These are phyloP conservation scores for Bombus waltoni DNA, from an alignment of 1,140 invertebrate genomes.

Conservation along the genomic window DNA sequence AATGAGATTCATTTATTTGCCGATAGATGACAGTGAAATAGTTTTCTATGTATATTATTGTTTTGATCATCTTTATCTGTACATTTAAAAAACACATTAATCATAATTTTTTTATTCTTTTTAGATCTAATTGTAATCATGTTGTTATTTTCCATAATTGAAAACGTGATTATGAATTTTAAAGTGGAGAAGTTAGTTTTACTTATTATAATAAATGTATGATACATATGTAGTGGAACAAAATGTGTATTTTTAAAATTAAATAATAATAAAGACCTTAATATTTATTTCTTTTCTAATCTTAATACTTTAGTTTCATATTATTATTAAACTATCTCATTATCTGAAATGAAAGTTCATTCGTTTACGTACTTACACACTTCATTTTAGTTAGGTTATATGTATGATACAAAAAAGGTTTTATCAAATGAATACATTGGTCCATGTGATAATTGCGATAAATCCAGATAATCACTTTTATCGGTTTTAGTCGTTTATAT, in stretches of 20 bases:
- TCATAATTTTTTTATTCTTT: not conserved
- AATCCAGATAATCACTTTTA: not conserved
- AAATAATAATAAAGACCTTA: slow-evolving; percentile 13
- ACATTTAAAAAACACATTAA: not conserved
- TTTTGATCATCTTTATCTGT: not conserved
- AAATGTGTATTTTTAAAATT: not conserved
- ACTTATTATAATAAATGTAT: not conserved
- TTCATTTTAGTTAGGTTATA: slow-evolving; percentile 17
- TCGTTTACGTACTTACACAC: not conserved
- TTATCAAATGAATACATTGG: slow-evolving; percentile 10
- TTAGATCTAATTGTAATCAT: not conserved
- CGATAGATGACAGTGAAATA: slow-evolving; percentile 1
- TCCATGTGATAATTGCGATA: slow-evolving; percentile 37
- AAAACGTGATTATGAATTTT: not conserved
- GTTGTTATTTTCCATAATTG: not conserved
- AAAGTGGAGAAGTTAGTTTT: not conserved
- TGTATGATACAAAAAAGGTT: not conserved
- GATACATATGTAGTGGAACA: not conserved
- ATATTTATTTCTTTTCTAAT: not conserved
- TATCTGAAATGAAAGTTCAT: not conserved
- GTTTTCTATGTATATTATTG: not conserved
- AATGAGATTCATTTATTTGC: not conserved
- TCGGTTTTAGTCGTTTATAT: slow-evolving; percentile 1
- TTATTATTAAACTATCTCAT: not conserved
- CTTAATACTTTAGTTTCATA: not conserved